Conservation (phyloP, 2,113 vertebrate genomes). For the Cyprinus carpio region DNA sequence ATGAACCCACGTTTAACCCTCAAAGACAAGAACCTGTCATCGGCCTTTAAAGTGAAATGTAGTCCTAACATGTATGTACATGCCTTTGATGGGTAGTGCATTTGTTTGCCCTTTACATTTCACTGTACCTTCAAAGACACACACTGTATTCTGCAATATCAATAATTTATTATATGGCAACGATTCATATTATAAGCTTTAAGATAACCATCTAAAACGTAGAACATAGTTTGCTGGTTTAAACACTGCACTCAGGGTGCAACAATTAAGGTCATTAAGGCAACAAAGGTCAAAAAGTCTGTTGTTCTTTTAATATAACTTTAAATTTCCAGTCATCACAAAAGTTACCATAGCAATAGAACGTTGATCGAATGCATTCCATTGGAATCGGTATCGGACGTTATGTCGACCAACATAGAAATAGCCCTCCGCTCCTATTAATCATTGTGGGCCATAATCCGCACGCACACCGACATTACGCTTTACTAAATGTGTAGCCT, state of each 20-base stretch:
- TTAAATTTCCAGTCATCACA: neutral
- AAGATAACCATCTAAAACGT: neutral
- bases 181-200: neutral
- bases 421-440: too few species aligned
- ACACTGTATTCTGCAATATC: conserved; percentile 16
- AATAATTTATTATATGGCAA: conserved; percentile 34
- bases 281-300: neutral
- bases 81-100: conserved; percentile 14
- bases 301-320: neutral
- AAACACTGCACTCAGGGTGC: neutral
- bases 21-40: conserved; percentile 15
- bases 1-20: conserved; percentile 7
- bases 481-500: neutral
- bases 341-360: neutral
- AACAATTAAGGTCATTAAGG: too few species aligned
- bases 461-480: neutral
- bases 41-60: neutral
- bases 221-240: neutral
- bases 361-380: neutral
- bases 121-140: conserved; percentile 34
- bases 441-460: too few species aligned
- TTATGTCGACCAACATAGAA: too few species aligned
- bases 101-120: conserved; percentile 8
- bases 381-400: neutral
- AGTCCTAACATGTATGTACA: conserved; percentile 1